Evolutionary conservation across 2,797 vertebrate species (phyloP).

Genomic region (Silurus aristotelis): DNA sequence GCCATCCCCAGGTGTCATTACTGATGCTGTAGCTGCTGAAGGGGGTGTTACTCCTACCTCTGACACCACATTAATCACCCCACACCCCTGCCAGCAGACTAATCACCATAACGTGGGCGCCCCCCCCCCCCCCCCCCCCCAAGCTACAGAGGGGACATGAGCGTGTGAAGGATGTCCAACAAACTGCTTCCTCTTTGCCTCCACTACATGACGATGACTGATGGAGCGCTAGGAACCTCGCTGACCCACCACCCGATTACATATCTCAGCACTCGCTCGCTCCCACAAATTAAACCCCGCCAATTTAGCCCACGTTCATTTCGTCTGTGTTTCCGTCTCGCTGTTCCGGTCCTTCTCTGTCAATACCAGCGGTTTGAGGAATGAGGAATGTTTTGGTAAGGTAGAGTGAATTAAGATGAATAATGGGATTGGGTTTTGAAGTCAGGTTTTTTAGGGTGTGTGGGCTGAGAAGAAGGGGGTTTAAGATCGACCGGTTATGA

Average conservation of each 20-base stretch:
- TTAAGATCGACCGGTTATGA: not conserved
- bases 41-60: constrained; percentile 60
- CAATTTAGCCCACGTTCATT: constrained; percentile 41
- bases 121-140: constrained; percentile 64
- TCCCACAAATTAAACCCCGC: constrained; percentile 45
- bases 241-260: constrained; percentile 79
- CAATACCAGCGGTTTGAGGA: constrained; percentile 45
- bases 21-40: constrained; percentile 66
- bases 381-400: constrained; percentile 9
- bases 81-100: constrained; percentile 60
- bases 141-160: constrained; percentile 67
- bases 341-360: constrained; percentile 27
- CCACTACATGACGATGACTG: constrained; percentile 75
- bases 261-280: constrained; percentile 63
- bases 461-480: not conserved
- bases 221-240: constrained; percentile 74
- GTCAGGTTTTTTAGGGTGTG: not conserved
- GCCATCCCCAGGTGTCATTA: constrained; percentile 78
- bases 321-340: constrained; percentile 37
- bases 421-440: not conserved
- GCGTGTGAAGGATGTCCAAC: constrained; percentile 75
- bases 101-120: constrained; percentile 73
- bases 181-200: constrained; percentile 77
- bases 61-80: constrained; percentile 88
- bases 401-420: not conserved